Evolutionary conservation across 2,797 vertebrate species (phyloP).

Genomic region (Chelon labrosus): DNA sequence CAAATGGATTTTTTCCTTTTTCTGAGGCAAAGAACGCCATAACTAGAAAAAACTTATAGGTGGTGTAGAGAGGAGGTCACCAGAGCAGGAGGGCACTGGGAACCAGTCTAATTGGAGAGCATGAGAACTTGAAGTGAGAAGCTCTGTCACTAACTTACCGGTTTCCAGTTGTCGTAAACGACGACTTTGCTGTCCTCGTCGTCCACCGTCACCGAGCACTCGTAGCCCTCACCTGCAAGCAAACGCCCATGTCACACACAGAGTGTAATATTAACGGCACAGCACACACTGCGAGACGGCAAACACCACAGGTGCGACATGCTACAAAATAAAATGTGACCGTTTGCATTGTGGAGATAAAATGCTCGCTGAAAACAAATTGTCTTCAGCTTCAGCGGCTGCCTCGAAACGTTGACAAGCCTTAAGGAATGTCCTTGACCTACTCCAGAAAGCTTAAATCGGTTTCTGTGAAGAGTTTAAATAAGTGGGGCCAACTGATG

Average conservation of each 20-base stretch:
- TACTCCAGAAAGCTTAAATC: slow-evolving; percentile 23
- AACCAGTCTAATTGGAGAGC: rapidly evolving
- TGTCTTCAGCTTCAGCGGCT: not conserved
- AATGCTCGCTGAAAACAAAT: slow-evolving; percentile 3
- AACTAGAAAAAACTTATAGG: not conserved
- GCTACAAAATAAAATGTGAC: not conserved
- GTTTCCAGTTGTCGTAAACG: slow-evolving; percentile 93
- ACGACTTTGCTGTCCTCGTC: slow-evolving; percentile 91
- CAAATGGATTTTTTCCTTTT: slow-evolving; percentile 28
- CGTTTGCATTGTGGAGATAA: not conserved
- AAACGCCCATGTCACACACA: slow-evolving; percentile 3
- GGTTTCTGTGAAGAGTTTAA: slow-evolving; percentile 3
- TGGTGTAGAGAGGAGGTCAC: not conserved
- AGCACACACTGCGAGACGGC: not conserved
- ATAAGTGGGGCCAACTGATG: not conserved
- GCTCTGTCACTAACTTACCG: slow-evolving; percentile 79
- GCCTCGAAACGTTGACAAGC: slow-evolving; percentile 12
- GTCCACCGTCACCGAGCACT: slow-evolving; percentile 88
- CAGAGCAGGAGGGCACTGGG: not conserved
- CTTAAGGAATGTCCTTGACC: slow-evolving; percentile 27
- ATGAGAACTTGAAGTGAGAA: not conserved
- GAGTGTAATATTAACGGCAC: not conserved
- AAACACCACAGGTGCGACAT: not conserved
- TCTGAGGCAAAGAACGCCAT: not conserved
- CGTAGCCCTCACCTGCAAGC: slow-evolving; percentile 90